Percentiles rank a stretch among this genome's conserved stretches.
phyloP scores from a whole-genome alignment of 1,140 invertebrate species.

The Dreissena rostriformis region DNA sequence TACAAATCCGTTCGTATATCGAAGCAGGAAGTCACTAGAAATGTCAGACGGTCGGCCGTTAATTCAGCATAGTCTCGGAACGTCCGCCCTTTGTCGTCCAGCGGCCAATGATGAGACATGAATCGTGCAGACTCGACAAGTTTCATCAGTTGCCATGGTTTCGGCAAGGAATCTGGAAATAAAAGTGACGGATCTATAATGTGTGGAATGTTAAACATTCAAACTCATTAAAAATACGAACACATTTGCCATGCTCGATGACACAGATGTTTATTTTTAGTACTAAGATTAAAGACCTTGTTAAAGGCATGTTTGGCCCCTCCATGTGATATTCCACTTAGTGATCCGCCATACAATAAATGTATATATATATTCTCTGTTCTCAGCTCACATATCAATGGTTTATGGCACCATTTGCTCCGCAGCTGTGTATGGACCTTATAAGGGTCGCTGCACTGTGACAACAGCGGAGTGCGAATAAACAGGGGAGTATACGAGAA shows the following conservation, averaged over 20 bases:
- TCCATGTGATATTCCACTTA: too few relatives aligned
- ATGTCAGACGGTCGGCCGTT: slow-evolving; percentile 58
- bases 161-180: slow-evolving; percentile 54
- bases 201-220: neutral
- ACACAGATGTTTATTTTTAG: too few relatives aligned
- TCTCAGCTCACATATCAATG: too few relatives aligned
- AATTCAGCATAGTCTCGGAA: slow-evolving; percentile 63
- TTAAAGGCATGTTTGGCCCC: neutral
- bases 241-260: neutral
- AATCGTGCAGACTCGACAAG: slow-evolving; percentile 55
- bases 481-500: too few relatives aligned
- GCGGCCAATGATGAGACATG: slow-evolving; percentile 56
- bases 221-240: neutral
- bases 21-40: slow-evolving; percentile 41
- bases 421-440: too few relatives aligned
- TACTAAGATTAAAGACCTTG: neutral
- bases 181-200: too few relatives aligned
- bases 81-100: slow-evolving; percentile 59
- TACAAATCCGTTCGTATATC: slow-evolving; percentile 32
- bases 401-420: too few relatives aligned
- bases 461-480: too few relatives aligned
- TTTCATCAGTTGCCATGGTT: slow-evolving; percentile 65
- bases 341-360: too few relatives aligned
- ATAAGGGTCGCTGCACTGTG: too few relatives aligned
- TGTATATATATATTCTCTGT: too few relatives aligned